These are phyloP conservation scores for Pycnomerus fuliginosus DNA, from an alignment of 2,888 invertebrate species.

Conservation along the genomic window DNA sequence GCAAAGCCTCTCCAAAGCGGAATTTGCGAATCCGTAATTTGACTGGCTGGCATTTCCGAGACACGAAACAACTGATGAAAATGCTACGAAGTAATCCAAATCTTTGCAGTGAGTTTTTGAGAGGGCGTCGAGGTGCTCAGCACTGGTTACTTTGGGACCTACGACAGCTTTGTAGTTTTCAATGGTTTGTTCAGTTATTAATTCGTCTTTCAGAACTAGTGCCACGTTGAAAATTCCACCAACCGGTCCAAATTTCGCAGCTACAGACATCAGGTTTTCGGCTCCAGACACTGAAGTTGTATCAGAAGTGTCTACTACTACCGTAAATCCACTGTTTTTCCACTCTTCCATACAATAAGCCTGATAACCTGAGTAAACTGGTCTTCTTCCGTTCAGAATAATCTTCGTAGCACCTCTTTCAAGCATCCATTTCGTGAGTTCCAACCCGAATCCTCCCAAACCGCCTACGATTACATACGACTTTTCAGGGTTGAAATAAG, in stretches of 20 bases:
- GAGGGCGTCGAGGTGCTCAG: slow-evolving; percentile 12
- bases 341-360: slow-evolving; percentile 51
- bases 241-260: slow-evolving; percentile 51
- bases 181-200: slow-evolving; percentile 56
- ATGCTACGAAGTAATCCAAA: slow-evolving; percentile 13
- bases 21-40: slow-evolving; percentile 16
- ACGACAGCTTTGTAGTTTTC: slow-evolving; percentile 46
- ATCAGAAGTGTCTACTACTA: slow-evolving; percentile 51
- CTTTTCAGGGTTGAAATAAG: slow-evolving; percentile 71
- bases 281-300: slow-evolving; percentile 48
- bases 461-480: slow-evolving; percentile 71
- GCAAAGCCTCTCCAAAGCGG: slow-evolving; percentile 13
- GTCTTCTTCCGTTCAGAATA: slow-evolving; percentile 61
- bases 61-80: slow-evolving; percentile 13
- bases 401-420: slow-evolving; percentile 60
- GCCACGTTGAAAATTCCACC: slow-evolving; percentile 69
- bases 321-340: slow-evolving; percentile 41
- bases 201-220: slow-evolving; percentile 56
- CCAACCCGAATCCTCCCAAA: slow-evolving; percentile 67
- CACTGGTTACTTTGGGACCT: slow-evolving; percentile 6
- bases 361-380: slow-evolving; percentile 62
- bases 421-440: slow-evolving; percentile 61
- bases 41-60: slow-evolving; percentile 12
- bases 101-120: slow-evolving; percentile 6
- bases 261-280: slow-evolving; percentile 48